Evolutionary conservation across 2,888 invertebrate species (phyloP).

Genomic region (Eulithis prunata): DNA sequence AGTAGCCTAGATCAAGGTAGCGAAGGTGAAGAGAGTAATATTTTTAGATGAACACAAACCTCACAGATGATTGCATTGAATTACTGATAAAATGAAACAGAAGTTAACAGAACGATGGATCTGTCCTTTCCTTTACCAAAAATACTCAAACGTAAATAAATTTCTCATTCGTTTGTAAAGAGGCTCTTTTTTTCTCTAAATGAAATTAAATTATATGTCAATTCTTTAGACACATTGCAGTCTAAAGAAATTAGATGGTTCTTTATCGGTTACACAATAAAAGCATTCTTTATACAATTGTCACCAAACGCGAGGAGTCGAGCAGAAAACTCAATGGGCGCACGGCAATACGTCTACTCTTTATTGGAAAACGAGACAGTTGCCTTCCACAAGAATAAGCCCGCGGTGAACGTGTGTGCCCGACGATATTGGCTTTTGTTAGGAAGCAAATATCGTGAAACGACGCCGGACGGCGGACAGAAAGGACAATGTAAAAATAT

Average conservation of each 20-base stretch:
- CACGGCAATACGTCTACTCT: conserved; percentile 75
- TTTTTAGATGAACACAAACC: too few species aligned
- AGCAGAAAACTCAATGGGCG: conserved; percentile 78
- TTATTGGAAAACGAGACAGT: conserved; percentile 81
- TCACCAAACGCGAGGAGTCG: conserved; percentile 58
- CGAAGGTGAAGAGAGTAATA: background rate
- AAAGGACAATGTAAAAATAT: conserved; percentile 38
- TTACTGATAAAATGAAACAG: too few species aligned
- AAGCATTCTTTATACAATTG: conserved; percentile 56
- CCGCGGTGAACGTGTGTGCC: conserved; percentile 67
- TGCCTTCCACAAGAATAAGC: conserved; percentile 71
- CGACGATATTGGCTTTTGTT: conserved; percentile 69
- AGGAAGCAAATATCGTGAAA: conserved; percentile 63
- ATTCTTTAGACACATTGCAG: background rate
- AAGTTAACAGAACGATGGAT: too few species aligned
- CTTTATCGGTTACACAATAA: conserved; percentile 43
- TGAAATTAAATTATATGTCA: too few species aligned
- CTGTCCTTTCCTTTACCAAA: too few species aligned
- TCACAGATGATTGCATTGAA: too few species aligned
- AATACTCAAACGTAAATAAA: too few species aligned
- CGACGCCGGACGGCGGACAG: conserved; percentile 50
- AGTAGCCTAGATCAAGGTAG: background rate
- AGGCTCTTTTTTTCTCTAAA: too few species aligned
- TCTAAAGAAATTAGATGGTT: background rate
- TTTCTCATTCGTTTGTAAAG: too few species aligned